Conservation (phyloP, 35 echinoderm and acorn worm species). For the Holothuria glaberrima region DNA sequence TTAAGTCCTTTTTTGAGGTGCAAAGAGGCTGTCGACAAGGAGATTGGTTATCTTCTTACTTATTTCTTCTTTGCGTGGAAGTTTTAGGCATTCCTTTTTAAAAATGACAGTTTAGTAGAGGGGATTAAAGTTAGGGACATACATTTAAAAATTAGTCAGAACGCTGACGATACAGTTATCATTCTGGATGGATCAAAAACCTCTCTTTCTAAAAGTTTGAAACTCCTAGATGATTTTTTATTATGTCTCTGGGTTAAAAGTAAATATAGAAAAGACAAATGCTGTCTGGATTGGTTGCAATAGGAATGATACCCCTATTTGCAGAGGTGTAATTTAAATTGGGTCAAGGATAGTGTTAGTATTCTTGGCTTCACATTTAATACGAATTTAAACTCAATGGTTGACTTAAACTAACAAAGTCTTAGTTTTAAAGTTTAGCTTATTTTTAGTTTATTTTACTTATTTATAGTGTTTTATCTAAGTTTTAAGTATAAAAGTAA, state of each 20-base stretch:
- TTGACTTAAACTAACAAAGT: background rate
- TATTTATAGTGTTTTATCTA: too few relatives aligned
- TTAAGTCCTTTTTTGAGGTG: background rate
- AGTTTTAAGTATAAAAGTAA: background rate
- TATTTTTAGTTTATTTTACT: too few relatives aligned
- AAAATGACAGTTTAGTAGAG: background rate
- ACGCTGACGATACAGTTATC: background rate
- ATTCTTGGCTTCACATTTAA: background rate
- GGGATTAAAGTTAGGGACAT: background rate
- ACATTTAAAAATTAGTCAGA: background rate
- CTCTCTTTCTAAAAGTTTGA: conserved; percentile 13
- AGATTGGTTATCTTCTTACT: background rate
- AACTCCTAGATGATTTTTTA: background rate
- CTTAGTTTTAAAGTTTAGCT: too few relatives aligned
- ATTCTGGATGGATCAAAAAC: background rate
- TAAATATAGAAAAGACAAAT: background rate
- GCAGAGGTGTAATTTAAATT: conserved; percentile 7
- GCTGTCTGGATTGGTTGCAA: background rate
- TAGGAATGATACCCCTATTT: background rate
- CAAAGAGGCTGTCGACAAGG: background rate
- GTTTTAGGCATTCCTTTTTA: background rate
- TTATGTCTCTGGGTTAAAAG: background rate
- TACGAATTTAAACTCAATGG: conserved; percentile 1
- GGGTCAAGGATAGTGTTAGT: background rate
- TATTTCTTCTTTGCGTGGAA: background rate